A percentile compares a stretch with the other conserved stretches of the same genome.
Conservation (phyloP, 1,140 invertebrate genomes). For the Pinna nobilis region DNA sequence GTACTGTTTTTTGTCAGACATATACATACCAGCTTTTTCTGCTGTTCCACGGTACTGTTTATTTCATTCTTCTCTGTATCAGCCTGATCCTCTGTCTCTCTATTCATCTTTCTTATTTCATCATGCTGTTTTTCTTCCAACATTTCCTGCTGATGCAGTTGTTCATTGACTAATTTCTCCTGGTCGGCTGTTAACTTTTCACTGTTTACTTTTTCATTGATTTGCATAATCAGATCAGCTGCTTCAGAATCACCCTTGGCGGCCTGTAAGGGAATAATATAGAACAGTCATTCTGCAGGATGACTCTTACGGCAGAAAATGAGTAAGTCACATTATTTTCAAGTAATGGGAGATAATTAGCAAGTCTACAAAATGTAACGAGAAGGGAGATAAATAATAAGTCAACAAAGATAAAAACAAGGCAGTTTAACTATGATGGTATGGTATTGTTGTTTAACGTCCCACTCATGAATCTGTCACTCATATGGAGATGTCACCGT, state of each 20-base stretch:
- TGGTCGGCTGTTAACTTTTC: conserved; percentile 56
- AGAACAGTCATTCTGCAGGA: neutral
- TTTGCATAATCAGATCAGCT: conserved; percentile 65
- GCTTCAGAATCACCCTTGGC: conserved; percentile 59
- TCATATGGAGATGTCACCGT: too few relatives aligned
- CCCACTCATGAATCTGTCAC: too few relatives aligned
- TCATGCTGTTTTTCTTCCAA: conserved; percentile 58
- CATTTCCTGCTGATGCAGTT: conserved; percentile 54
- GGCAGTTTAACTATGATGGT: too few relatives aligned
- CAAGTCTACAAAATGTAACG: too few relatives aligned
- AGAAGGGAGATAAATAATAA: too few relatives aligned
- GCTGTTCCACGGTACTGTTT: conserved; percentile 59
- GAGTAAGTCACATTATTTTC: too few relatives aligned
- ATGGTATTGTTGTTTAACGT: too few relatives aligned
- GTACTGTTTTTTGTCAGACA: too few relatives aligned
- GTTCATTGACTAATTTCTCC: conserved; percentile 58
- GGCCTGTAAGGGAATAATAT: conserved; percentile 44
- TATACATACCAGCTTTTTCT: conserved; percentile 68
- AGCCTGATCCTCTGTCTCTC: conserved; percentile 54
- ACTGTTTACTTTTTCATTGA: conserved; percentile 61
- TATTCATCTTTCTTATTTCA: conserved; percentile 50
- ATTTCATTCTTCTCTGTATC: conserved; percentile 45
- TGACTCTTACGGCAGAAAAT: neutral
- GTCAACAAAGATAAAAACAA: too few relatives aligned
- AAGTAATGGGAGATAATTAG: too few relatives aligned